Percentiles rank a stretch among this genome's conserved stretches.
phyloP scores from a whole-genome alignment of 2,113 vertebrate genomes.

The Anser brachyrhynchus region DNA sequence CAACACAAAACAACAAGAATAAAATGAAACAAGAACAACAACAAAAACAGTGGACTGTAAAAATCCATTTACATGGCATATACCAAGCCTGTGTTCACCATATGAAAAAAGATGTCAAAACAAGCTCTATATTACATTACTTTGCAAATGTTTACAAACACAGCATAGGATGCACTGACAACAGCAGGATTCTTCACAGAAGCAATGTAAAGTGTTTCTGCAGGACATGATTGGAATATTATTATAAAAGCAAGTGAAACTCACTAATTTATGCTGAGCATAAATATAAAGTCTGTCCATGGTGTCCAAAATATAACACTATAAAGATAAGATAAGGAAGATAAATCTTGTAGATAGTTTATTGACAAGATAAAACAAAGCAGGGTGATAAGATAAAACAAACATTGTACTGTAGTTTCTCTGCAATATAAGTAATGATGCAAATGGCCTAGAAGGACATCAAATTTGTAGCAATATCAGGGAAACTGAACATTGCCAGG shows the following conservation, averaged over 20 bases:
- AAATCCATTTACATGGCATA: neutral
- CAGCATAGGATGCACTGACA: neutral
- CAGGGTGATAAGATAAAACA: neutral
- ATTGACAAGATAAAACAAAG: neutral
- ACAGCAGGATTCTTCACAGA: neutral
- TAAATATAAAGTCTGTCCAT: neutral
- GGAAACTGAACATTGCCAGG: neutral
- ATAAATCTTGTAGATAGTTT: neutral
- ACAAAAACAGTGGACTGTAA: neutral
- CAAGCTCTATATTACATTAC: neutral
- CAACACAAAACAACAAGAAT: neutral
- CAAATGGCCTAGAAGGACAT: neutral
- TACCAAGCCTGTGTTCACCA: neutral
- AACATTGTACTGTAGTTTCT: neutral
- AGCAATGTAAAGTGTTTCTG: neutral
- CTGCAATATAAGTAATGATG: neutral
- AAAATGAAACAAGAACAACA: neutral
- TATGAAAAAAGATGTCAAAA: neutral
- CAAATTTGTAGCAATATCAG: neutral
- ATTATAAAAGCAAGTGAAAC: neutral
- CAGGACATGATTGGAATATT: neutral
- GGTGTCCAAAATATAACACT: neutral
- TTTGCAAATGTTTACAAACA: neutral
- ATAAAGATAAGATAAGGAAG: neutral
- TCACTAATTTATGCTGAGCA: neutral